Base-by-base conservation (phyloP, 2,797 vertebrate species). In the Lepus oiostolus region DNA sequence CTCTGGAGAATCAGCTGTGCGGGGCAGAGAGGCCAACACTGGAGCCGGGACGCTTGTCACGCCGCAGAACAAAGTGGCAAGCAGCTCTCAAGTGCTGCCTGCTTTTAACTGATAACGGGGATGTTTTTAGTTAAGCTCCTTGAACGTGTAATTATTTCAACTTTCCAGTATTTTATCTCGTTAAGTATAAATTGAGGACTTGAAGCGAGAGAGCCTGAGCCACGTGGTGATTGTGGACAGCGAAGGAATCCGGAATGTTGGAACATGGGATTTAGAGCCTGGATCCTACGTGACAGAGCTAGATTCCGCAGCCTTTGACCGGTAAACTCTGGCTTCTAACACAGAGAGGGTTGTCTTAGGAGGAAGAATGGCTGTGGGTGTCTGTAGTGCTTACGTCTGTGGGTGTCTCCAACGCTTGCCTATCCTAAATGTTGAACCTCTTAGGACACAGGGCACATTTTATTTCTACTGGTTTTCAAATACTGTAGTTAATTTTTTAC, bases 381-480 rank as follows among this genome's bases (percentile, higher is more conserved):
- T 63, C 79, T 28, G 94, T n/a, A 93, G 65, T 79, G 16, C 38
- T 90, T 93, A 58, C 1, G 12, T 75, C 88, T 68, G 21, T 85
- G 54, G 28, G 8, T 96, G 0, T 79, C 47, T 86, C 63, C 87
- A 81, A 90, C 62, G 26, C 32, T 94, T 76, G 4, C 19, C 71
- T 87, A 54, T 71, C 17, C 54, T 93, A 88, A 88, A 95, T 71
- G 80, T 94, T 86, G 79, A 85, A 68, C 26, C 24, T 96, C 68
- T 88, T 87, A 92, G 72, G 35, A 60, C 60, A 93, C 54, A 58
- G 19, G 68, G 42, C 30, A 52, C 13, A 26, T 90, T 95, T 96
- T 93, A 86, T 89, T 97, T 95, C 52, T 91, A 68, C 75, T 76
- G 65, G 24, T 77, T 70, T 81, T 93, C 81, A 91, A 50, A 93